A percentile compares a stretch with the other conserved stretches of the same genome.
Evolutionary conservation across 64 coral and sea anemone genomes (phyloP).

Genomic region (Hydrozoanthus tunicans): DNA sequence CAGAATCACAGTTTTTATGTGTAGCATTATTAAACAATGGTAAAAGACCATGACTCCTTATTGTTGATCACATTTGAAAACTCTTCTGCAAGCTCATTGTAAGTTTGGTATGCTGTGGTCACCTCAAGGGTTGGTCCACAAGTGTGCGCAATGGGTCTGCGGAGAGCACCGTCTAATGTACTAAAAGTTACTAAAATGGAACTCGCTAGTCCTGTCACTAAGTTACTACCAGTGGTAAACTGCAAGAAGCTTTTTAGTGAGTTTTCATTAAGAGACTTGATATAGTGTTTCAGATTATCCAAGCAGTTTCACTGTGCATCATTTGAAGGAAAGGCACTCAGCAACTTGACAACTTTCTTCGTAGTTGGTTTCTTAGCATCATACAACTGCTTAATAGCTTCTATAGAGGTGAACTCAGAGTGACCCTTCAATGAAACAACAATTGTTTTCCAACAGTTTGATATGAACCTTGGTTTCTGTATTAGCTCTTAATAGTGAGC

Average conservation of each 20-base stretch:
- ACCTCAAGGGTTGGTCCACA: conserved; percentile 46
- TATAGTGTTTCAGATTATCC: conserved; percentile 27
- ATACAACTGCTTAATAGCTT: conserved; percentile 15
- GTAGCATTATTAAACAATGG: conserved; percentile 1
- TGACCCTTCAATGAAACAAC: conserved; percentile 29
- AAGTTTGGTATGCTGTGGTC: conserved; percentile 37
- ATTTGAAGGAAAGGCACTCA: conserved; percentile 11
- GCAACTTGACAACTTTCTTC: conserved; percentile 39
- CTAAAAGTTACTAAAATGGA: conserved; percentile 27
- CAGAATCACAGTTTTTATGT: background rate
- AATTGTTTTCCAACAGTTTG: conserved; percentile 45
- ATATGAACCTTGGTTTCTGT: conserved; percentile 18
- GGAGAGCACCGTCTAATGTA: conserved; percentile 10
- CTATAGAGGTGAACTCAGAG: conserved; percentile 23
- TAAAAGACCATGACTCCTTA: conserved; percentile 9
- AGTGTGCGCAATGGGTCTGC: conserved; percentile 44
- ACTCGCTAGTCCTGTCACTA: background rate
- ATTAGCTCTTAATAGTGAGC: background rate
- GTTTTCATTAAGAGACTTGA: conserved; percentile 31
- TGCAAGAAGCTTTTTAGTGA: conserved; percentile 10
- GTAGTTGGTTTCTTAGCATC: conserved; percentile 29
- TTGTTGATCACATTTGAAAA: conserved; percentile 5
- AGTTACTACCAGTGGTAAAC: conserved; percentile 38
- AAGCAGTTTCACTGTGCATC: conserved; percentile 8
- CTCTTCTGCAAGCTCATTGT: conserved; percentile 46